Base-by-base conservation (phyloP, 2,888 invertebrate species). In the Ligdia adustata region DNA sequence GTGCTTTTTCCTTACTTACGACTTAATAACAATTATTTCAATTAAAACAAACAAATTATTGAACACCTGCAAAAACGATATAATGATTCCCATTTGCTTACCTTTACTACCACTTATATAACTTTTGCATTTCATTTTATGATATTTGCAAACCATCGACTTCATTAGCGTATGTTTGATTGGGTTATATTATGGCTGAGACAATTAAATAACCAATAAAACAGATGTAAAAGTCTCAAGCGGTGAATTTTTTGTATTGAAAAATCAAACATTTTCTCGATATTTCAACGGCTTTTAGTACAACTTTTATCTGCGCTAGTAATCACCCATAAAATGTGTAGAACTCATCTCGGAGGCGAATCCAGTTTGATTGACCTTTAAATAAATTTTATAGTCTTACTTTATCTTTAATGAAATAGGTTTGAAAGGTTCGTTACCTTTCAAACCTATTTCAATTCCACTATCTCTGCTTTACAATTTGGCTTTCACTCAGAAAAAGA, bases 361-460 rank as follows among this genome's bases (percentile, higher is more conserved):
- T 72, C 82, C 77, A 75, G 82, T 82, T 78, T 58, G 55, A 54
- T 62, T 83, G 82, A 85, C 86, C 81, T 85, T 85, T 83, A 78
- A 73, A 78, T 73, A 80, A 82, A 82, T n/a, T 2, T 18, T 18
- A 1, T 1, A 6, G 7, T 1, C 1, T 18, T 18, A 18, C 1
- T n/a, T n/a, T n/a, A n/a, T n/a, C n/a, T n/a, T n/a, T n/a, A n/a
- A n/a, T n/a, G n/a, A n/a, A n/a, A n/a, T n/a, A n/a, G n/a, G n/a
- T n/a, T n/a, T n/a, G n/a, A n/a, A n/a, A n/a, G n/a, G n/a, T n/a
- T n/a, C n/a, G n/a, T n/a, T n/a, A n/a, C n/a, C n/a, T n/a, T n/a
- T n/a, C n/a, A n/a, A n/a, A n/a, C n/a, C n/a, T n/a, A n/a, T n/a
- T n/a, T n/a, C n/a, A n/a, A 62, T 62, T 64, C 59, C 6, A 20